Percentiles rank a stretch among this genome's conserved stretches.
phyloP scores from a whole-genome alignment of 1,140 invertebrate species.

The Uloborus diversus region DNA sequence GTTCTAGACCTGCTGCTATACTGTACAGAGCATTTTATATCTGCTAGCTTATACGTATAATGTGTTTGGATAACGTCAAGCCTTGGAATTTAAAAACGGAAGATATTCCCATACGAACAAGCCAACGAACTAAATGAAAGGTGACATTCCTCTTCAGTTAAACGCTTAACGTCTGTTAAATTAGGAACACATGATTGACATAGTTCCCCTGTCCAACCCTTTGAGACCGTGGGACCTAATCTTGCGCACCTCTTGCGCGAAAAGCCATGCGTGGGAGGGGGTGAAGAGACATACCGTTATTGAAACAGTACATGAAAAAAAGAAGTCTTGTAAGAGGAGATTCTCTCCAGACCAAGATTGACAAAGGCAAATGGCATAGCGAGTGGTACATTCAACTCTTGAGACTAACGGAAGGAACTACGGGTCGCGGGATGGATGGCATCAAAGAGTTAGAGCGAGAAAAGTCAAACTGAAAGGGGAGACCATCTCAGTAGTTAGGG shows the following conservation, averaged over 20 bases:
- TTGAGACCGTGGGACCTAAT: background rate
- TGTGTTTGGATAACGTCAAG: no score
- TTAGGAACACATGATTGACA: background rate
- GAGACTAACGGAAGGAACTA: slow-evolving; percentile 52
- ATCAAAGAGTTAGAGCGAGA: slow-evolving; percentile 50
- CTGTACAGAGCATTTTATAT: no score
- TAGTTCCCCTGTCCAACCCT: background rate
- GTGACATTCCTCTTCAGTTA: no score
- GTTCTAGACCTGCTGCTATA: no score
- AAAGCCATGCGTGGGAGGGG: background rate
- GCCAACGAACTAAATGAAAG: no score
- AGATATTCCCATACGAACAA: no score
- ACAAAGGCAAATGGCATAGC: slow-evolving; percentile 48
- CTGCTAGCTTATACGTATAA: no score
- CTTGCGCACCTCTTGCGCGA: background rate
- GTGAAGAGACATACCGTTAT: background rate
- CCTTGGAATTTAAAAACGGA: no score
- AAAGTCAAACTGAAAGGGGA: slow-evolving; percentile 39
- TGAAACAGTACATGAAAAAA: background rate
- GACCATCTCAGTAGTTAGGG: slow-evolving; percentile 29
- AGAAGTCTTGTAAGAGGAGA: slow-evolving; percentile 19
- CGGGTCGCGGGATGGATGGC: slow-evolving; percentile 37
- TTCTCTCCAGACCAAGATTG: slow-evolving; percentile 23
- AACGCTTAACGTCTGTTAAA: no score
- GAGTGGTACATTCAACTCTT: slow-evolving; percentile 52